Base-by-base conservation (phyloP, 35 echinoderm and acorn worm genomes). In the Eucidaris tribuloides region DNA sequence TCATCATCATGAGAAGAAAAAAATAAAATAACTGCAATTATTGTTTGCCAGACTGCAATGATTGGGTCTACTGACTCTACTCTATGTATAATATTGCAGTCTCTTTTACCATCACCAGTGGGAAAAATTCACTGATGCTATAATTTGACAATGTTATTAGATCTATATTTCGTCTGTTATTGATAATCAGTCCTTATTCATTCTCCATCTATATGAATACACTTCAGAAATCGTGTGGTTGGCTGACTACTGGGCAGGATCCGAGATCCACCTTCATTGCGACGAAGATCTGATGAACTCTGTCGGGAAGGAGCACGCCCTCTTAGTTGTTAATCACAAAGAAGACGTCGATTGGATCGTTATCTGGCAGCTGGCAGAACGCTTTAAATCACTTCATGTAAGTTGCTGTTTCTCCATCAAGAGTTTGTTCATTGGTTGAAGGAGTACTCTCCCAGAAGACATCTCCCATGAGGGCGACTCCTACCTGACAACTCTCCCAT, bases 171-270 rank as follows among this genome's bases (percentile, higher is more conserved):
- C n/a, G n/a, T n/a, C n/a, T n/a, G n/a, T n/a, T n/a, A n/a, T n/a
- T n/a, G n/a, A n/a, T n/a, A n/a, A n/a, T 23, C n/a, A 50, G 22
- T 19, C 25, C 20, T n/a, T 46, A 44, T 79, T 3, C n/a, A 41
- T 2, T 49, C 33, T 72, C 56, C 6, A 46, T 79, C 57, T n/a
- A n/a, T n/a, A n/a, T n/a, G n/a, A n/a, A n/a, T n/a, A n/a, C n/a
- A n/a, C n/a, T 37, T 23, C 87, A 94, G 92, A 94, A 54, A 4
- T 89, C 76, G 72, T 94, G 6, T 94, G 88, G 83, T 52, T 94
- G 35, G 85, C 46, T 29, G 92, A 94, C 65, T 84, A 83, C 24
- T 94, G 86, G 81, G 84, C 92, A 34, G 92, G 87, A 29, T 62
- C 82, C 1, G 79, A 90, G 32, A 62, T 89, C 11, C 63, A 79